Evolutionary conservation across 2,888 invertebrate species (phyloP), one percentile per base, ranked within the genome.

Genomic region (Neocrepidodera transversa): DNA sequence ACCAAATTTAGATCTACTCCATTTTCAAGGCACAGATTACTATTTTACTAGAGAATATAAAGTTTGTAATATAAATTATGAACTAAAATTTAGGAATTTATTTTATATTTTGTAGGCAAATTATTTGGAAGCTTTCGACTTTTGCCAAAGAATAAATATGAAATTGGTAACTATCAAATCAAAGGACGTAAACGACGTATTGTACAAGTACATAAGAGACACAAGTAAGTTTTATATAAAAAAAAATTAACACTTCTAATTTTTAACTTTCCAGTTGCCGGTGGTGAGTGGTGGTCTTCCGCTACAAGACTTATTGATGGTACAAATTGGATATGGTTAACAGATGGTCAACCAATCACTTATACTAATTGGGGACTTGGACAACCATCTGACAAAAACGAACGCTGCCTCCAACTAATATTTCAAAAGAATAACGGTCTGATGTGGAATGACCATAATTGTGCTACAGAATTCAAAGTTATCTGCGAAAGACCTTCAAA

Each of bases 321-420:
- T 2, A 42, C 16, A 40, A 38, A 40, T 17, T 61, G 61, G 61
- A 14, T 61, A 1, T 61, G 61, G 61, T 43, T 57, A 18, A 18
- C 57, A 1, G 43, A 28, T 1, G 36, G 45, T 13, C n/a, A 40
- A 13, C 36, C 49, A n/a, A 18, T 61, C 0, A 42, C 28, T 10
- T 61, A 53, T 35, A 61, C 61, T 5, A 61, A 61, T 28, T 61
- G 61, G 61, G 47, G 36, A 3, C 28, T 20, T 2, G 53, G 53
- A 1, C 32, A 61, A 40, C 61, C 61, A n/a, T 40, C 51, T 17
- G 53, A 30, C 11, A 3, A 13, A 2, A 40, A 52, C 5, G 53
- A 57, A 14, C 49, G 20, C 11, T 61, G 61, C 16, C n/a, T 61
- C 1, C 28, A 42, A 10, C 18, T 61, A 8, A 11, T 26, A 14